Evolutionary conservation across 2,113 vertebrate species (phyloP).

Genomic region (Macrotus californicus): DNA sequence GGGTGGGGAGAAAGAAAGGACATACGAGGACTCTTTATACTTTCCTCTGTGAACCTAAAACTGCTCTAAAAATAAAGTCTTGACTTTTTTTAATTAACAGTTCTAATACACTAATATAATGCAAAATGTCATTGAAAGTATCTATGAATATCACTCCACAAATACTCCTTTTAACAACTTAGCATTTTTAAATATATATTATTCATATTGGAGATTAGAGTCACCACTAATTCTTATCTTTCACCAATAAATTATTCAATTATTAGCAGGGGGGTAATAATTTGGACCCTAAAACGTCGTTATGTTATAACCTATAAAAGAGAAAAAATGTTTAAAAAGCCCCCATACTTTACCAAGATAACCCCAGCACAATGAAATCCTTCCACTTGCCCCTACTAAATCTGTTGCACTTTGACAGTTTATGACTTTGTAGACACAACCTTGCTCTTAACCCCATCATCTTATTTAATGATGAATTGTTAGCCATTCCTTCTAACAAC

Average conservation of each 20-base stretch:
- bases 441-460: constrained; percentile 56
- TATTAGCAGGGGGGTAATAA: not conserved
- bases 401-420: constrained; percentile 31
- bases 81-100: not conserved
- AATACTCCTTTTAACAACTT: not conserved
- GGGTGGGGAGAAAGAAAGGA: accelerated
- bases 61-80: not conserved
- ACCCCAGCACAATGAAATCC: not conserved
- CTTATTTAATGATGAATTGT: constrained; percentile 4
- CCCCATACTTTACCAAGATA: not conserved
- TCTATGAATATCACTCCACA: not conserved
- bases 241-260: not conserved
- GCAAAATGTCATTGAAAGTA: not conserved
- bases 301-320: not conserved
- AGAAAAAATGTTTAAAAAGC: not conserved
- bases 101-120: not conserved
- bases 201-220: not conserved
- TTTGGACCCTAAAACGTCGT: not conserved
- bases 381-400: not conserved
- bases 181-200: not conserved
- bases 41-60: not conserved
- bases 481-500: not conserved
- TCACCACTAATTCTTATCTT: not conserved
- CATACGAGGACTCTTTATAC: not conserved
- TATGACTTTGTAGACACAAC: constrained; percentile 55